Evolutionary conservation across 2,888 invertebrate genomes (phyloP), one percentile per base, ranked within the genome.

Genomic region (Gryllus longicercus): DNA sequence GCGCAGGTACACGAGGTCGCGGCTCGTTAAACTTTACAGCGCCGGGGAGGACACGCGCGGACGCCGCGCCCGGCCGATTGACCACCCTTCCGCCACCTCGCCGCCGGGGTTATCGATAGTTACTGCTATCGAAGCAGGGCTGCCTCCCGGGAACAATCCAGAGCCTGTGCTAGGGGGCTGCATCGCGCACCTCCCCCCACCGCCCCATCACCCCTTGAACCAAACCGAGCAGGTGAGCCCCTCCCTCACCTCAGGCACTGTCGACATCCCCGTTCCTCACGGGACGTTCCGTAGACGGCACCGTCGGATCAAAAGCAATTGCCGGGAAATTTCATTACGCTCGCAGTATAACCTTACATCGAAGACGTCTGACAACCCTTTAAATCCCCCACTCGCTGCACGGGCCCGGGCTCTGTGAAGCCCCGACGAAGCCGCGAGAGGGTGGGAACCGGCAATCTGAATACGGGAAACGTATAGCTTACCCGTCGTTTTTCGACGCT

Each of bases 281-380:
- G 63, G 63, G 38, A 38, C 38, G 38, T 38, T 38, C 38, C 8
- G 38, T 38, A 5, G 38, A 8, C 63, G 11, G 8, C 14, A 14
- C 4, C 63, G 63, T n/a, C 14, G 63, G 63, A 63, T 63, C 63
- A 63, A 63, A 63, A 3, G 63, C 63, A 63, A 63, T 63, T 63
- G 63, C 63, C n/a, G 63, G 63, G n/a, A 63, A 63, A 63, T 63
- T 63, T 63, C 63, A 63, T 63, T 63, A 63, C 63, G 63, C 63
- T 63, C 63, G 38, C n/a, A n/a, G 63, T 63, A 63, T 63, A 63
- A 63, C 63, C 16, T 63, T 63, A 14, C 63, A 63, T 63, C 14
- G 63, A 63, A 14, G 63, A 63, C 63, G 63, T 14, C 63, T 14
- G 63, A 63, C 63, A 63, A 63, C 63, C 63, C 63, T 63, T 63